Percentiles rank a stretch among this genome's conserved stretches.
phyloP scores from a whole-genome alignment of 1,140 invertebrate species.

The Lasioglossum baleicum region DNA sequence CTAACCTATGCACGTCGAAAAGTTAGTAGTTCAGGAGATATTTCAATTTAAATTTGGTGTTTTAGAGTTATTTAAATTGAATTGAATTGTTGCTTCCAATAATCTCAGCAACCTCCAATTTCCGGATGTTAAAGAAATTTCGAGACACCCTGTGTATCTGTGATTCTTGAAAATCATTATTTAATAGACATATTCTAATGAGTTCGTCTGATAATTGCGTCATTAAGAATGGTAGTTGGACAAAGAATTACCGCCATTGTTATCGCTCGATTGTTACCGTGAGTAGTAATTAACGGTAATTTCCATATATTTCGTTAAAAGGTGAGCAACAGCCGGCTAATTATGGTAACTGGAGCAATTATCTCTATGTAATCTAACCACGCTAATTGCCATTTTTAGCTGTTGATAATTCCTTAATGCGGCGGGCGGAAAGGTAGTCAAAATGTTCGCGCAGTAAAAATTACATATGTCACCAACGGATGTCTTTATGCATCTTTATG shows the following conservation, averaged over 20 bases:
- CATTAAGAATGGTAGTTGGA: not conserved
- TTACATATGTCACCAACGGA: not conserved
- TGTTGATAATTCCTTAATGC: not conserved
- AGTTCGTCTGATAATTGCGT: not conserved
- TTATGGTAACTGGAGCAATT: conserved; percentile 35
- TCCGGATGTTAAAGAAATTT: too few species aligned
- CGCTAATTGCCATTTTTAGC: conserved; percentile 29
- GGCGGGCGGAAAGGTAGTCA: not conserved
- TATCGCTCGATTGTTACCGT: conserved; percentile 10
- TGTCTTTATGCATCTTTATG: too few species aligned
- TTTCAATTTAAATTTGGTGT: too few species aligned
- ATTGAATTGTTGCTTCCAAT: too few species aligned
- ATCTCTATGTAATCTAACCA: conserved; percentile 25
- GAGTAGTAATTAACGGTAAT: conserved; percentile 11
- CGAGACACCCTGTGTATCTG: too few species aligned
- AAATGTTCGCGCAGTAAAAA: conserved; percentile 1
- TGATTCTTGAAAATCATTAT: too few species aligned
- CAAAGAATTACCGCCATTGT: not conserved
- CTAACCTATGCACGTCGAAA: too few species aligned
- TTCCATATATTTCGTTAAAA: conserved; percentile 36
- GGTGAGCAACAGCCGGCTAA: conserved; percentile 30
- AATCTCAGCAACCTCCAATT: too few species aligned
- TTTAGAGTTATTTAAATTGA: too few species aligned
- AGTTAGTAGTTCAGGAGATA: too few species aligned
- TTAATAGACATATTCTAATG: too few species aligned